phyloP scores from a whole-genome alignment of 2,797 vertebrate species.

The Buceros bicornis region DNA sequence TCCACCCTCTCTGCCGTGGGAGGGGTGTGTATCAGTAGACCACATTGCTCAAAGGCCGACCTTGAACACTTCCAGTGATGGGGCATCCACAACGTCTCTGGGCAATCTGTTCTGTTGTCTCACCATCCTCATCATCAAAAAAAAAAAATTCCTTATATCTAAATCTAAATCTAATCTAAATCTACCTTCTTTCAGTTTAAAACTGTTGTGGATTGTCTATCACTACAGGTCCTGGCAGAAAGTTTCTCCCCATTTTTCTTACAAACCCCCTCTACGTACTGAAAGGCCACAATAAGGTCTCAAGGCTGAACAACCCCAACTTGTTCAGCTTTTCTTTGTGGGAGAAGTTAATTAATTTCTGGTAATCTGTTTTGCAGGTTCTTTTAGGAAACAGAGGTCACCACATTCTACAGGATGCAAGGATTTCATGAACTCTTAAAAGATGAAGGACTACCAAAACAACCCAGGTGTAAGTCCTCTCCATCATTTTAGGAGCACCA shows the following conservation, averaged over 20 bases:
- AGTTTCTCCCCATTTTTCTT: not conserved
- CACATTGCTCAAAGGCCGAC: not conserved
- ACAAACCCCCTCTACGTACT: accelerated
- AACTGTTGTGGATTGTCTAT: not conserved
- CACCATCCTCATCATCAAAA: accelerated
- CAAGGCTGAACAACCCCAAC: not conserved
- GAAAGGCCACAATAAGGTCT: not conserved
- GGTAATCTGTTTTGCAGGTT: not conserved
- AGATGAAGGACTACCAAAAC: slow-evolving; percentile 69
- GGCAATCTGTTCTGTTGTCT: not conserved
- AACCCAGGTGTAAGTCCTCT: slow-evolving; percentile 36
- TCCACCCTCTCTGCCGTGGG: not conserved
- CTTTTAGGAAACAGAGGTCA: slow-evolving; percentile 65
- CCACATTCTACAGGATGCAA: slow-evolving; percentile 56
- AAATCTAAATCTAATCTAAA: not conserved
- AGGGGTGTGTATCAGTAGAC: not conserved
- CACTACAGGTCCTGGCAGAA: not conserved
- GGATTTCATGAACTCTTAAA: slow-evolving; percentile 79
- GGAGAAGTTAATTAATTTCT: not conserved
- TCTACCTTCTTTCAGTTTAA: not conserved
- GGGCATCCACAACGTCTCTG: not conserved
- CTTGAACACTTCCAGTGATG: not conserved
- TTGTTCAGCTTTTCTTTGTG: not conserved
- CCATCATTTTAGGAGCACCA: not conserved
- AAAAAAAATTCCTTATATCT: not conserved